A percentile compares a stretch with the other conserved stretches of the same genome.
These are phyloP conservation scores for Mobula birostris DNA, from an alignment of 2,113 vertebrate species.

Conservation along the genomic window DNA sequence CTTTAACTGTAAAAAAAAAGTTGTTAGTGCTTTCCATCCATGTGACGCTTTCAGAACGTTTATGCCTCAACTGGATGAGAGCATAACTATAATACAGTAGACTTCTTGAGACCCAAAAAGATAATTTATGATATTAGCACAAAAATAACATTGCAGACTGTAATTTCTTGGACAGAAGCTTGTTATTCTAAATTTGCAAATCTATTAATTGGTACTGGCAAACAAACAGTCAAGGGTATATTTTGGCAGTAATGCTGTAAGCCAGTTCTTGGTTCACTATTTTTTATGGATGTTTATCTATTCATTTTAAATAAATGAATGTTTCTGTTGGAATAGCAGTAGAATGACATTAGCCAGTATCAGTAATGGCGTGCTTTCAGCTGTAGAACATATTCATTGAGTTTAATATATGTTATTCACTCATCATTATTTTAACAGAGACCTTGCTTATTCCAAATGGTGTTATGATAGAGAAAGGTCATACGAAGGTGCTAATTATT, in stretches of 20 bases:
- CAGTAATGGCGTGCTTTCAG: neutral
- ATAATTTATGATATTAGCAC: neutral
- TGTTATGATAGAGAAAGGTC: neutral
- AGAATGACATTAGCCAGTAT: neutral
- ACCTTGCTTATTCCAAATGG: neutral
- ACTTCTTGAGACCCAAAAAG: neutral
- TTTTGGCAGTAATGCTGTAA: neutral
- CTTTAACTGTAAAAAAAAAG: neutral
- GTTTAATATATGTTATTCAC: neutral
- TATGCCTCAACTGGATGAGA: neutral
- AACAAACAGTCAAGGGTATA: neutral
- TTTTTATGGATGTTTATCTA: neutral
- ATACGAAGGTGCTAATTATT: neutral
- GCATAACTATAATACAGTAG: neutral
- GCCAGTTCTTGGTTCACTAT: neutral
- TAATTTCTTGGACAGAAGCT: neutral
- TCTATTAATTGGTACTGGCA: neutral
- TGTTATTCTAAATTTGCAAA: neutral
- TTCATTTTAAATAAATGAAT: conserved; percentile 9
- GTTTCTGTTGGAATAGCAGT: neutral
- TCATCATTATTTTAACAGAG: neutral
- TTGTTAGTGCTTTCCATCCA: neutral
- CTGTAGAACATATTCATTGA: neutral
- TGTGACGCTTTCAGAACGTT: neutral
- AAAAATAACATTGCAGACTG: neutral